Evolutionary conservation across 1,140 invertebrate genomes (phyloP).

Genomic region (Eueides isabella): DNA sequence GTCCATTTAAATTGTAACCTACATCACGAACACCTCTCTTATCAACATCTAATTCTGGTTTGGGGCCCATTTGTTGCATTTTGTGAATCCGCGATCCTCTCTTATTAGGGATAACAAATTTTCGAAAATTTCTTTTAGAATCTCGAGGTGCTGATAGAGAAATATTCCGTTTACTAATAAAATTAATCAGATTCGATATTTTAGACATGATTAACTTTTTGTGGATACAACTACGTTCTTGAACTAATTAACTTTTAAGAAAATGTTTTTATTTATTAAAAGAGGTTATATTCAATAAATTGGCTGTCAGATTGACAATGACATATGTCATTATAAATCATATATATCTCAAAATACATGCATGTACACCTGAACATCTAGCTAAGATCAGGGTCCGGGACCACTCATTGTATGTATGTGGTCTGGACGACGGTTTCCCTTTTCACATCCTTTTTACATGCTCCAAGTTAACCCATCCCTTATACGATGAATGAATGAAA

Average conservation of each 20-base stretch:
- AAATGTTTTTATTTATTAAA: neutral
- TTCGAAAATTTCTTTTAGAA: slow-evolving; percentile 91
- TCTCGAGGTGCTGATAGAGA: slow-evolving; percentile 82
- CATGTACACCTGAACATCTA: no score
- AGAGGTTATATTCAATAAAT: slow-evolving; percentile 28
- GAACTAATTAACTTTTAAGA: neutral
- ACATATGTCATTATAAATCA: no score
- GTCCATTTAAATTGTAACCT: slow-evolving; percentile 83
- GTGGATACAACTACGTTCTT: no score
- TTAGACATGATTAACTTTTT: slow-evolving; percentile 72
- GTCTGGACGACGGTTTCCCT: no score
- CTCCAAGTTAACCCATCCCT: no score
- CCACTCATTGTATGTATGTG: no score
- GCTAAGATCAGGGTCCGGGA: no score
- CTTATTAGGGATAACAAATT: slow-evolving; percentile 89
- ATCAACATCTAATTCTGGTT: slow-evolving; percentile 85
- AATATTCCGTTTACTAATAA: slow-evolving; percentile 80
- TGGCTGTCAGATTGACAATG: no score
- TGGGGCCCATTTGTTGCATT: slow-evolving; percentile 82
- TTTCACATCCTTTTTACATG: no score
- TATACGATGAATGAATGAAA: no score
- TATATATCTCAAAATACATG: no score
- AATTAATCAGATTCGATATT: slow-evolving; percentile 60
- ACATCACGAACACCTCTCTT: slow-evolving; percentile 86
- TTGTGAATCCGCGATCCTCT: slow-evolving; percentile 87